phyloP scores from a whole-genome alignment of 2,113 vertebrate species.

The Vombatus ursinus region DNA sequence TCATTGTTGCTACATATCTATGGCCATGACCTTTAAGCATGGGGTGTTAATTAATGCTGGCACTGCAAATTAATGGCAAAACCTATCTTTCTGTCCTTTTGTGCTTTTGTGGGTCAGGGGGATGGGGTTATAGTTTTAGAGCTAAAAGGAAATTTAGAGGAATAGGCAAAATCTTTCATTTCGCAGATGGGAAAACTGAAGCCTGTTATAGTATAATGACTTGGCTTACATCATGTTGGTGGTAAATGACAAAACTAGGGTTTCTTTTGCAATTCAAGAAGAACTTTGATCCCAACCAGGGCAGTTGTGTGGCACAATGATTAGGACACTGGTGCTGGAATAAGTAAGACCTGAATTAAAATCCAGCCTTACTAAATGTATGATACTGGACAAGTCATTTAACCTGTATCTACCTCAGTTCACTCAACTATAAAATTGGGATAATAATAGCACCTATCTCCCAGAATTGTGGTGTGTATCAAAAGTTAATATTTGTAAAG shows the following conservation, averaged over 20 bases:
- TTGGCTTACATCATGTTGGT: not conserved
- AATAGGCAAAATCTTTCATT: not conserved
- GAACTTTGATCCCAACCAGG: not conserved
- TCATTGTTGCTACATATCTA: not conserved
- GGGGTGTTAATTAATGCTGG: not conserved
- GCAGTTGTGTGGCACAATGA: not conserved
- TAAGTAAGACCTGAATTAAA: too few relatives aligned
- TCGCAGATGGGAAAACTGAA: not conserved
- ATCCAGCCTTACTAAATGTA: too few relatives aligned
- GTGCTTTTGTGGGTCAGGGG: not conserved
- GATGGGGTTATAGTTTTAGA: not conserved
- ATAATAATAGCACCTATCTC: not conserved
- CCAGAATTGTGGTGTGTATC: not conserved
- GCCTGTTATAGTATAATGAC: not conserved
- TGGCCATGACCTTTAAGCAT: not conserved
- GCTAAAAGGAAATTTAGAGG: not conserved
- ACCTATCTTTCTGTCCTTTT: not conserved
- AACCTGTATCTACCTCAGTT: not conserved
- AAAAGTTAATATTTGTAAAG: not conserved
- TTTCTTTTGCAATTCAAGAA: not conserved
- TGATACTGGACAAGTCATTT: not conserved
- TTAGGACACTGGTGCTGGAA: not conserved
- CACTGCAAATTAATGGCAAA: not conserved
- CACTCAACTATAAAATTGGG: not conserved
- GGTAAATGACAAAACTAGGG: not conserved